These are phyloP conservation scores for Hycleus phaleratus DNA, from an alignment of 1,140 invertebrate genomes.

Conservation along the genomic window DNA sequence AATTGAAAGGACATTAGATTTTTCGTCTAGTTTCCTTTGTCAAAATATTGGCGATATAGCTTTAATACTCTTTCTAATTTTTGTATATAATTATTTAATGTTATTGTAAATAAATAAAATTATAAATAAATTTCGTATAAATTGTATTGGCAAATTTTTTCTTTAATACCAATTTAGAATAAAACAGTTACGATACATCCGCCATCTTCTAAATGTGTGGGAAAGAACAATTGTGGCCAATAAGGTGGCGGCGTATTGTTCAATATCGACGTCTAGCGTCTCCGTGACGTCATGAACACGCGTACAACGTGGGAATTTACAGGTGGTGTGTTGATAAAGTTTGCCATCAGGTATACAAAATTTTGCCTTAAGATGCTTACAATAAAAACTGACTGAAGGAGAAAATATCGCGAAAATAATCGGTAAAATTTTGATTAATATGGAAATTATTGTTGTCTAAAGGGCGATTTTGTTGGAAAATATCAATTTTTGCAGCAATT, in stretches of 20 bases:
- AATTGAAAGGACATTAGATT: too few species aligned
- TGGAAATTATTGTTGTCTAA: too few species aligned
- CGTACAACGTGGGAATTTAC: too few species aligned
- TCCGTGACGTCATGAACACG: conserved; percentile 6
- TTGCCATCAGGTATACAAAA: too few species aligned
- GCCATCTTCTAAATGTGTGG: conserved; percentile 18
- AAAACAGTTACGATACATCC: not conserved
- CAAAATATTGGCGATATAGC: not conserved
- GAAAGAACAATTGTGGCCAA: conserved; percentile 21
- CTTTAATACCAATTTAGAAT: not conserved
- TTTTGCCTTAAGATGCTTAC: too few species aligned
- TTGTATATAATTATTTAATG: conserved; percentile 6
- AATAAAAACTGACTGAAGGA: too few species aligned
- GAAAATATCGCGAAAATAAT: too few species aligned
- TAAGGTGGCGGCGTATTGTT: conserved; percentile 6
- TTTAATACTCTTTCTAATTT: conserved; percentile 11
- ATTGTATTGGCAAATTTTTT: not conserved
- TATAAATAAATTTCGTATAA: not conserved
- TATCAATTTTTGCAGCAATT: too few species aligned
- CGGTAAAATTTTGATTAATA: too few species aligned
- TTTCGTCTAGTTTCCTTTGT: too few species aligned
- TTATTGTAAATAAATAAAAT: not conserved
- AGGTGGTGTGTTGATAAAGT: too few species aligned
- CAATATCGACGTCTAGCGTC: conserved; percentile 7
- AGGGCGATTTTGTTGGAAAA: too few species aligned